Evolutionary conservation across 2,888 invertebrate species (phyloP).

Genomic region (Meloe dianella): DNA sequence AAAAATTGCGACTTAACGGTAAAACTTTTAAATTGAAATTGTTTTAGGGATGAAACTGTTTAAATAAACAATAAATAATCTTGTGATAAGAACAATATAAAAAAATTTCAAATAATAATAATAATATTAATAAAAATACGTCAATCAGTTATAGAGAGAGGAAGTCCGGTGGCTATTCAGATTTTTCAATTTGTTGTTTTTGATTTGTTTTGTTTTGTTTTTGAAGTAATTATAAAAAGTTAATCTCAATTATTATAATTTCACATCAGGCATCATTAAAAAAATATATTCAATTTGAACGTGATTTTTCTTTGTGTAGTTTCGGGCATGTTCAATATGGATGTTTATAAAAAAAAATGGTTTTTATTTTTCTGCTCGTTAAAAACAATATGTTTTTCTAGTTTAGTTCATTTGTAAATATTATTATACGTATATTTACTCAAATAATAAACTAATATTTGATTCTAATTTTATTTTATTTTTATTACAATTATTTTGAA

Average conservation of each 20-base stretch:
- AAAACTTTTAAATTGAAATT: not conserved
- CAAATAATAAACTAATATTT: conserved; percentile 35
- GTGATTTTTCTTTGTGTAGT: conserved; percentile 17
- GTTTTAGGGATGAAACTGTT: conserved; percentile 7
- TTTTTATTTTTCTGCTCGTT: conserved; percentile 20
- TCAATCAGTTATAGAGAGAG: conserved; percentile 41
- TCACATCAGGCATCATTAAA: too few relatives aligned
- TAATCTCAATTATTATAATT: too few relatives aligned
- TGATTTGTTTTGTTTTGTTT: conserved; percentile 24
- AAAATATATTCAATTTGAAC: conserved; percentile 23
- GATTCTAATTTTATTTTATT: conserved; percentile 28
- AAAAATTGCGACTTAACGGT: not conserved
- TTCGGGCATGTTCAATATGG: conserved; percentile 16
- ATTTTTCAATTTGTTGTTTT: conserved; percentile 39
- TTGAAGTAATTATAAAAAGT: too few relatives aligned
- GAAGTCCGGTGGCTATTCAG: conserved; percentile 41
- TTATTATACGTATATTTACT: conserved; percentile 33
- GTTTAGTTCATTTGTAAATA: conserved; percentile 35
- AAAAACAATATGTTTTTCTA: conserved; percentile 24
- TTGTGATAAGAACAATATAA: conserved; percentile 19
- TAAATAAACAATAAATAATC: not conserved
- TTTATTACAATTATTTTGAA: conserved; percentile 11
- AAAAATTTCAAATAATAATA: not conserved
- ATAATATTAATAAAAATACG: too few relatives aligned
- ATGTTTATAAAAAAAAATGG: conserved; percentile 14